phyloP scores from a whole-genome alignment of 2,888 invertebrate species.

The Theodoxus fluviatilis region DNA sequence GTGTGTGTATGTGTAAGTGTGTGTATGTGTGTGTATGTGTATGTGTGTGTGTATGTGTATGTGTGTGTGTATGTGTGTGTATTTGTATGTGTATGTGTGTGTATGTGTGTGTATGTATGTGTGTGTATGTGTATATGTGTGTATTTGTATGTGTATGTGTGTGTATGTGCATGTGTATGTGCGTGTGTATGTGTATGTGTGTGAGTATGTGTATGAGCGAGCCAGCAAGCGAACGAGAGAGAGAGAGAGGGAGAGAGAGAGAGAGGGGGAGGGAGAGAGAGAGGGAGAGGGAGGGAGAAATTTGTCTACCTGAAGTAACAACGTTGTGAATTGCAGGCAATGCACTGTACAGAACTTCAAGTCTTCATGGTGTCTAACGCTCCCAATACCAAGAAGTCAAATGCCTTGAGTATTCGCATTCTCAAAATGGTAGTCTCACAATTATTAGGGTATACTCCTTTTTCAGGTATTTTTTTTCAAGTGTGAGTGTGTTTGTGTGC shows the following conservation, averaged over 20 bases:
- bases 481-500: too few species aligned
- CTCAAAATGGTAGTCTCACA: too few species aligned
- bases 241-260: slow-evolving; percentile 9
- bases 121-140: neutral
- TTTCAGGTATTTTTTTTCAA: too few species aligned
- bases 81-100: slow-evolving; percentile 6
- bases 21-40: slow-evolving; percentile 16
- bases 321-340: too few species aligned
- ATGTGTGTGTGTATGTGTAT: slow-evolving; percentile 16
- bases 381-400: too few species aligned
- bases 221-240: neutral
- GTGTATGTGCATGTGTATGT: neutral
- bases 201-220: slow-evolving; percentile 6
- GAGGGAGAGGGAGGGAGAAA: slow-evolving; percentile 22
- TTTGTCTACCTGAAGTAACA: too few species aligned
- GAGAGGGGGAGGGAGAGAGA: slow-evolving; percentile 17
- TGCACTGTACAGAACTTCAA: too few species aligned
- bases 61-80: slow-evolving; percentile 20
- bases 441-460: too few species aligned
- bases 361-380: too few species aligned
- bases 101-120: slow-evolving; percentile 1
- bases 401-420: too few species aligned
- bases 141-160: neutral
- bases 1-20: slow-evolving; percentile 20
- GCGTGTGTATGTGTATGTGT: slow-evolving; percentile 23